Evolutionary conservation across 2,797 vertebrate species (phyloP).

Genomic region (Synanceia verrucosa): DNA sequence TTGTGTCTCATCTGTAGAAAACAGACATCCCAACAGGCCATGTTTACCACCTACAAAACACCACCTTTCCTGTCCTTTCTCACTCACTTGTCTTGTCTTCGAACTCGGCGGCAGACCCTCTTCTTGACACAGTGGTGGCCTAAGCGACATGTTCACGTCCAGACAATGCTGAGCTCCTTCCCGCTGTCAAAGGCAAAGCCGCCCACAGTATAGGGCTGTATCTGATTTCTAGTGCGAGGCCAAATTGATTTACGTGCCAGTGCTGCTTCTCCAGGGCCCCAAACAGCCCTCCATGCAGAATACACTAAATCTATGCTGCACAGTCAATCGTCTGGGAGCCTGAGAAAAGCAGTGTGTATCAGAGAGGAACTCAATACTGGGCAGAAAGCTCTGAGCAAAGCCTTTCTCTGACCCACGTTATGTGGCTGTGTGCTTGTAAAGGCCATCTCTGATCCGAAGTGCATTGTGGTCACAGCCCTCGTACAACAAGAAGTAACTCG

Average conservation of each 20-base stretch:
- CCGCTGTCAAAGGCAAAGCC: constrained; percentile 23
- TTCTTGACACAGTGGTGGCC: neutral
- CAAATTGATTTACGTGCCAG: constrained; percentile 58
- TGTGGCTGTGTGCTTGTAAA: constrained; percentile 50
- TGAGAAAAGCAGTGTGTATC: constrained; percentile 8
- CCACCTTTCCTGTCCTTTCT: neutral
- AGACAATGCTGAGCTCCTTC: neutral
- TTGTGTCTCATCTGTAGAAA: neutral
- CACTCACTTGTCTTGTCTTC: neutral
- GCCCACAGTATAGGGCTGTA: neutral
- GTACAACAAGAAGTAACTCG: neutral
- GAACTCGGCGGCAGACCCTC: neutral
- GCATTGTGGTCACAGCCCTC: constrained; percentile 1
- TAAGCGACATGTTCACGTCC: constrained; percentile 8
- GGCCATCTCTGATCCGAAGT: constrained; percentile 35
- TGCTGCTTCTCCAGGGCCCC: constrained; percentile 29
- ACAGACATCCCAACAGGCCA: constrained; percentile 2
- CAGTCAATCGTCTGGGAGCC: constrained; percentile 64
- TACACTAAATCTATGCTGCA: constrained; percentile 53
- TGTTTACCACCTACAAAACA: constrained; percentile 1
- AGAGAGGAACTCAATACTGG: constrained; percentile 51
- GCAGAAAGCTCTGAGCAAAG: constrained; percentile 39
- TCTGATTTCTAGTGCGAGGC: constrained; percentile 47
- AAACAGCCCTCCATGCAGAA: constrained; percentile 42
- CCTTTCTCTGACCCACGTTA: constrained; percentile 48